A percentile compares a stretch with the other conserved stretches of the same genome.
Conservation (phyloP, 2,888 invertebrate species). For the Xestia sexstrigata region DNA sequence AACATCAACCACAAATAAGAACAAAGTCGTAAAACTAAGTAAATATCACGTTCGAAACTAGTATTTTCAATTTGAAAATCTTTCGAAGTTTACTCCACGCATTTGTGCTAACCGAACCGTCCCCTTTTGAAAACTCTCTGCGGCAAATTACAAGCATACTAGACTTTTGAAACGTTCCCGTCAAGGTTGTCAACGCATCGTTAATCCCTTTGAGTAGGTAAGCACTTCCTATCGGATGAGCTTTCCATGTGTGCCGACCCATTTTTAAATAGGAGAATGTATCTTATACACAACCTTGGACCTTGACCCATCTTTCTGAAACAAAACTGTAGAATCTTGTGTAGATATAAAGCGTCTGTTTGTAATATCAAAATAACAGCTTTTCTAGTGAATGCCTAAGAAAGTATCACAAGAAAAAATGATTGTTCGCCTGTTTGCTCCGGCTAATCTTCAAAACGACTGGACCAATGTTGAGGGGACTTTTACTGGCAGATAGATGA, state of each 20-base stretch:
- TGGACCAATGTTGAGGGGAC: no score
- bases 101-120: background rate
- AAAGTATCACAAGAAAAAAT: no score
- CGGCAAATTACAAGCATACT: slow-evolving; percentile 41
- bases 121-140: slow-evolving; percentile 6
- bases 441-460: no score
- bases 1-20: no score
- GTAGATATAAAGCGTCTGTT: background rate
- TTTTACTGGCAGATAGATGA: no score
- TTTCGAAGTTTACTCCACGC: background rate
- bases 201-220: slow-evolving; percentile 46
- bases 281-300: slow-evolving; percentile 21
- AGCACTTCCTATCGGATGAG: slow-evolving; percentile 31
- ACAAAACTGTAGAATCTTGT: background rate
- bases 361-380: background rate
- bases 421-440: no score
- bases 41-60: background rate
- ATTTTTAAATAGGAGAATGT: slow-evolving; percentile 40
- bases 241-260: slow-evolving; percentile 39
- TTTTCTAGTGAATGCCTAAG: background rate
- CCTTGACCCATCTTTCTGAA: slow-evolving; percentile 37
- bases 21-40: background rate
- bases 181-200: slow-evolving; percentile 37
- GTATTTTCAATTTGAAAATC: background rate
- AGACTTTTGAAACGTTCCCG: slow-evolving; percentile 1